Base-by-base conservation (phyloP, 2,113 vertebrate species). In the Cynocephalus volans region DNA sequence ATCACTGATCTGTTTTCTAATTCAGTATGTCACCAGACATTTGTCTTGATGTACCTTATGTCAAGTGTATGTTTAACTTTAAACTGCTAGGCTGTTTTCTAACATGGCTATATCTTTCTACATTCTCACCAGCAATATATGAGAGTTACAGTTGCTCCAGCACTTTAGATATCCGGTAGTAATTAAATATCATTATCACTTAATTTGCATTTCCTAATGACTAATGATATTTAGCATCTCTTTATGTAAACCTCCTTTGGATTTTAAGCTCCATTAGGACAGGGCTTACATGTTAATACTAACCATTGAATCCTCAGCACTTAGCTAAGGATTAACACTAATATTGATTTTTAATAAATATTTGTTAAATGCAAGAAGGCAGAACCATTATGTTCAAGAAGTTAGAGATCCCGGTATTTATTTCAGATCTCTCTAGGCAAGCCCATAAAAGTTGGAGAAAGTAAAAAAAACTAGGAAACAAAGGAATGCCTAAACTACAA, bases 181-280 rank as follows among this genome's bases (percentile, higher is more conserved):
- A 8, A 11, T 41, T 41, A 41, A 41, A n/a, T 33, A 21, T 50
- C 80, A 69, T 86, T 75, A 62, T 58, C 50, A 80, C 69, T 72
- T 67, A 80, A 83, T 60, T 93, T 67, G 13, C 23, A 84, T n/a
- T 79, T 80, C 69, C n/a, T 96, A 77, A 82, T 72, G 89, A 80
- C 54, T 50, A 75, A 96, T 81, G 6, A 83, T 83, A 80, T 69
- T 58, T 73, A 73, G 13, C 67, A n/a, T n/a, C 1, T 87, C 84
- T 88, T 88, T 70, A 56, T 52, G 26, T 70, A 33, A 92, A 58
- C 54, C 11, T 88, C 24, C 77, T 72, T 67, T 62, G 2, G 19
- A 76, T 56, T 72, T 75, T 56, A 72, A 95, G 48, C 28, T 95
- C 65, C 33, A 28, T 6, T 82, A 85, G 11, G 50, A 76, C 18